Base-by-base conservation (phyloP, 2,888 invertebrate genomes). In the Rotaria magnacalcarata region DNA sequence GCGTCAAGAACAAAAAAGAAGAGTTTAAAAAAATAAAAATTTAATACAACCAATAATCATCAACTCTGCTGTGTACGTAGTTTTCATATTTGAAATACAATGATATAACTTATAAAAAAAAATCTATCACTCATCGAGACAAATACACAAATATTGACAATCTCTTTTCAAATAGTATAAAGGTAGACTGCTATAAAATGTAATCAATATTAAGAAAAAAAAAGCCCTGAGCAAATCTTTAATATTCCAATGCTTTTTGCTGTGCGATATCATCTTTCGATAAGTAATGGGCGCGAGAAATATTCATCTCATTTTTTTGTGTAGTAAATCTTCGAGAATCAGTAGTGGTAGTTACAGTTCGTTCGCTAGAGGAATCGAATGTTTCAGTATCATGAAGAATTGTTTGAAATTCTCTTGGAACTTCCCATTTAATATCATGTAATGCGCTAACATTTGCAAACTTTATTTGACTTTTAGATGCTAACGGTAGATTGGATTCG, bases 391-490 rank as follows among this genome's bases (percentile, higher is more conserved):
- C 47, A 5, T 24, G 47, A 47, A 43, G n/a, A 43, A 47, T 47
- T 11, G 47, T 80, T n/a, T 43, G 47, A 47, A 80, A 80, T n/a
- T 80, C 80, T 80, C 80, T 43, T 47, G 80, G 80, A 47, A n/a
- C n/a, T 80, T 80, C 80, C 80, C 80, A 80, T 80, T 47, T n/a
- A 80, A 80, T n/a, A 47, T 80, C 80, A n/a, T 80, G 47, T n/a
- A 80, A 80, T 80, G 8, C 8, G 47, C 21, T 80, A 47, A 80
- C 47, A 47, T 47, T 80, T 11, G 80, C 80, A 80, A 47, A 80
- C 47, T 8, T 43, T 47, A 80, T 80, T 24, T n/a, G 43, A 80
- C n/a, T 8, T 2, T 10, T 10, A 0, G 47, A 3, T 47, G 80
- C 24, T 47, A 47, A 80, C 34, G 67, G 34, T 34, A 34, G 34